phyloP scores from a whole-genome alignment of 2,888 invertebrate genomes.

The Biston betularia region DNA sequence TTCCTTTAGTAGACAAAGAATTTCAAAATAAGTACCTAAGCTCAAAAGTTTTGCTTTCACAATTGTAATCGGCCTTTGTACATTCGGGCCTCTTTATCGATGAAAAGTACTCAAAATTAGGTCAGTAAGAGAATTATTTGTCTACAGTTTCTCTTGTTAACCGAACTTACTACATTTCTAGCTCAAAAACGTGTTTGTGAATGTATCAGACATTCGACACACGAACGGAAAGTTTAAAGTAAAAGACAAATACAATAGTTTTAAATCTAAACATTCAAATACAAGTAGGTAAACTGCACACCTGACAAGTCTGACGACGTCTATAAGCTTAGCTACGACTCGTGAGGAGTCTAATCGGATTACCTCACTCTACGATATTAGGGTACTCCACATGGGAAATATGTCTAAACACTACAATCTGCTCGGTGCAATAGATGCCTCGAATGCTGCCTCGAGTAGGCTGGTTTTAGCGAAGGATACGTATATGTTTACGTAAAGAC shows the following conservation, averaged over 20 bases:
- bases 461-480: background rate
- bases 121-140: too few relatives aligned
- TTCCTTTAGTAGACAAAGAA: too few relatives aligned
- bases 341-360: constrained; percentile 69
- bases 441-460: background rate
- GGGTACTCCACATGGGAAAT: constrained; percentile 74
- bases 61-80: too few relatives aligned
- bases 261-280: constrained; percentile 11
- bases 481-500: too few relatives aligned
- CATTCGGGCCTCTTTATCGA: too few relatives aligned
- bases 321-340: constrained; percentile 52
- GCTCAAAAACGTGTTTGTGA: too few relatives aligned
- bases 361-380: constrained; percentile 70
- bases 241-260: background rate
- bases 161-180: too few relatives aligned
- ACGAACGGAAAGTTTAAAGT: background rate
- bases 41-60: too few relatives aligned
- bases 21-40: too few relatives aligned
- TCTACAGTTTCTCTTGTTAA: too few relatives aligned
- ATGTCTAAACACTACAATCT: constrained; percentile 69
- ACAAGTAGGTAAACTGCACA: constrained; percentile 22
- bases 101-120: too few relatives aligned
- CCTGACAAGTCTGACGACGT: constrained; percentile 41
- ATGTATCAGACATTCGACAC: background rate
- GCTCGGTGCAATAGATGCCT: constrained; percentile 38